A percentile compares a stretch with the other conserved stretches of the same genome.
These are phyloP conservation scores for Cryptus viduatorius DNA, from an alignment of 2,888 invertebrate genomes.

Conservation along the genomic window DNA sequence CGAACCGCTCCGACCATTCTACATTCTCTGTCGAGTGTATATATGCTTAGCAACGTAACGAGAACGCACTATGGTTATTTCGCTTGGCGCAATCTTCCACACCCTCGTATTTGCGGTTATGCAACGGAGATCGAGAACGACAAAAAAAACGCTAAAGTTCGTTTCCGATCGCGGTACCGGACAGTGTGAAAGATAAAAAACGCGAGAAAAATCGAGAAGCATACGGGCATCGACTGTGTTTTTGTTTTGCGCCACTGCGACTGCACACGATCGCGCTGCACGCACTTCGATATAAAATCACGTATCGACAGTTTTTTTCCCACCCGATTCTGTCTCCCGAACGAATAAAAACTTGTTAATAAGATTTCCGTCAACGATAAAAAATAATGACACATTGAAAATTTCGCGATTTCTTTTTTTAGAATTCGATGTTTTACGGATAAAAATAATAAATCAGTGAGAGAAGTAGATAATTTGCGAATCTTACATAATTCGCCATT, in stretches of 20 bases:
- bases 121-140: conserved; percentile 20
- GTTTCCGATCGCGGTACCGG: background rate
- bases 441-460: too few species aligned
- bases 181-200: background rate
- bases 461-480: too few species aligned
- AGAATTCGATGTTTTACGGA: too few species aligned
- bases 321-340: background rate
- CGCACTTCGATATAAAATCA: background rate
- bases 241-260: background rate
- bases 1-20: conserved; percentile 8
- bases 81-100: background rate
- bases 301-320: background rate
- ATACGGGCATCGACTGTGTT: background rate
- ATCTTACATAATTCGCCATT: too few species aligned
- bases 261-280: background rate
- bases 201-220: background rate
- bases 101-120: conserved; percentile 40
- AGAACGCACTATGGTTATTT: conserved; percentile 1
- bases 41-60: conserved; percentile 2
- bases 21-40: background rate
- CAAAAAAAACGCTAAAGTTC: conserved; percentile 19
- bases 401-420: too few species aligned
- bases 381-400: too few species aligned
- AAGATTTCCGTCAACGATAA: too few species aligned
- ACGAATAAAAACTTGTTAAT: background rate